Evolutionary conservation across 2,797 vertebrate genomes (phyloP).

Genomic region (Melopsittacus undulatus): DNA sequence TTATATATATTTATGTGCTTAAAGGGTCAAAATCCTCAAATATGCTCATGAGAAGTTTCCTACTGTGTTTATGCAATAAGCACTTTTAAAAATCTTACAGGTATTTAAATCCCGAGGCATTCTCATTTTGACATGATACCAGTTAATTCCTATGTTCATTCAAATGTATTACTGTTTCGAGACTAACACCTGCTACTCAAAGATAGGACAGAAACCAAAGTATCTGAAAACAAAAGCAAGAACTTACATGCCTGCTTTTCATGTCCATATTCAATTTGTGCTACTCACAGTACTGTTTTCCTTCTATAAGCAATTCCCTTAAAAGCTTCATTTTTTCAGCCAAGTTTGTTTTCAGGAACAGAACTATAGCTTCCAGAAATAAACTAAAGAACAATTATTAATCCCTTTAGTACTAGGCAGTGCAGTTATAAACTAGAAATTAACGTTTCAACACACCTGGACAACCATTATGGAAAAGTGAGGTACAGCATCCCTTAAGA

Average conservation of each 20-base stretch:
- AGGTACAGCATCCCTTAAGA: background rate
- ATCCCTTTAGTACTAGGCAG: background rate
- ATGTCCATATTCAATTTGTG: background rate
- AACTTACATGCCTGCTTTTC: background rate
- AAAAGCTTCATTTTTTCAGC: background rate
- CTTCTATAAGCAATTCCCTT: background rate
- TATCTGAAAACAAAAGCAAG: background rate
- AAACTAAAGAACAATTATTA: background rate
- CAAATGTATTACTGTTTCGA: background rate
- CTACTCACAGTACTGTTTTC: background rate
- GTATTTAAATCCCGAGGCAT: background rate
- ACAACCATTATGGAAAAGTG: background rate
- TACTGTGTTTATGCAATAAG: background rate
- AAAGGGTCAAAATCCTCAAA: background rate
- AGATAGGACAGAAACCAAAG: background rate
- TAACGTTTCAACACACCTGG: background rate
- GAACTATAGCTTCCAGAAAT: background rate
- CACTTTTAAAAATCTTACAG: background rate
- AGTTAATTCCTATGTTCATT: background rate
- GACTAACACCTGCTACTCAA: background rate
- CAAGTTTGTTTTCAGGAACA: background rate
- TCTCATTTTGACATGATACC: background rate
- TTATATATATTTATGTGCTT: background rate
- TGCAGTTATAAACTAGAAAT: background rate
- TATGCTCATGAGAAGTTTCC: background rate